Conservation (phyloP, 2,797 vertebrate species). For the Leptoclinus maculatus region DNA sequence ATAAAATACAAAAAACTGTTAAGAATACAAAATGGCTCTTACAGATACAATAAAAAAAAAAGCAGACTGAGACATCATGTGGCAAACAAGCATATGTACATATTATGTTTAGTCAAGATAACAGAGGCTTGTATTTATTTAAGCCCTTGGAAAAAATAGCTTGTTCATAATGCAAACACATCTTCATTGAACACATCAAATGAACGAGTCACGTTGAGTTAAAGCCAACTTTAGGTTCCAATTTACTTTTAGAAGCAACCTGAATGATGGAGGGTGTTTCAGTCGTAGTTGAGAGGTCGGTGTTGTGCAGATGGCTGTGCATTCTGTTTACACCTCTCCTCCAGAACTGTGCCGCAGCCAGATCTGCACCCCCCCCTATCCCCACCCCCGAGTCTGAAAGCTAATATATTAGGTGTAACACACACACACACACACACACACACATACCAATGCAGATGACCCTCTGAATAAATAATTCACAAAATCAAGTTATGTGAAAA, state of each 20-base stretch:
- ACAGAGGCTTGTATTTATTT: background rate
- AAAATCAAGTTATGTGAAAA: slow-evolving; percentile 1
- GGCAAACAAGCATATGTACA: background rate
- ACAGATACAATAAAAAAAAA: background rate
- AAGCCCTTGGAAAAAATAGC: background rate
- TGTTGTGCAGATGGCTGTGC: slow-evolving; percentile 60
- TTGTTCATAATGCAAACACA: slow-evolving; percentile 3
- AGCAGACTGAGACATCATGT: background rate
- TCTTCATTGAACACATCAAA: background rate
- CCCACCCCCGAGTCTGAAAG: slow-evolving; percentile 12
- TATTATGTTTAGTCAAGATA: background rate
- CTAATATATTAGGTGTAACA: slow-evolving; percentile 36
- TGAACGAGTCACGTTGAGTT: background rate
- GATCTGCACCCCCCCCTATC: slow-evolving; percentile 20
- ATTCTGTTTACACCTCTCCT: slow-evolving; percentile 63
- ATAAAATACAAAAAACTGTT: too few species aligned
- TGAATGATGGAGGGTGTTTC: slow-evolving; percentile 28
- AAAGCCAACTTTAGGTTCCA: background rate
- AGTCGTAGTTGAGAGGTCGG: slow-evolving; percentile 37
- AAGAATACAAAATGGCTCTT: too few species aligned
- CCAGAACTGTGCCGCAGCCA: slow-evolving; percentile 33
- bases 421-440: too few species aligned
- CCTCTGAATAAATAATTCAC: background rate
- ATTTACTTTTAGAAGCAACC: background rate
- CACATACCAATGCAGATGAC: slow-evolving; percentile 9